Percentiles rank a stretch among this genome's conserved stretches.
Conservation (phyloP, 1,140 invertebrate species). For the Manduca sexta region DNA sequence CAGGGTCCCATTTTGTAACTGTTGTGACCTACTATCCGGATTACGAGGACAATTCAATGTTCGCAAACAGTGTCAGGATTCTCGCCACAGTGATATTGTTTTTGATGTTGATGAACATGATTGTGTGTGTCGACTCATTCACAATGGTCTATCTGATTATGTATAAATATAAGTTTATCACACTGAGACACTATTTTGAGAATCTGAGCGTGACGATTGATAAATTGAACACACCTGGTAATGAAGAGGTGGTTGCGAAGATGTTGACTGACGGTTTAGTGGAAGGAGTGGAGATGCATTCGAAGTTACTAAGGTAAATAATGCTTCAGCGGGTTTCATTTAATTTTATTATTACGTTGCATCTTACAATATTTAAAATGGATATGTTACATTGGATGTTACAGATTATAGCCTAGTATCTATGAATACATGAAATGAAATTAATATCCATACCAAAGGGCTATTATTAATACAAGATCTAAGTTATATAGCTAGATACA, state of each 20-base stretch:
- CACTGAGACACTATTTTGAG: constrained; percentile 49
- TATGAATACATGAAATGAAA: no score
- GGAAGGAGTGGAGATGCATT: constrained; percentile 56
- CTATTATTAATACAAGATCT: no score
- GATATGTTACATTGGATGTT: no score
- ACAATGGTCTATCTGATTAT: constrained; percentile 49
- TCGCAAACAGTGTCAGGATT: constrained; percentile 32
- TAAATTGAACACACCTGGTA: constrained; percentile 15
- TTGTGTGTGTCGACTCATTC: constrained; percentile 41
- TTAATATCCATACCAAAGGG: no score
- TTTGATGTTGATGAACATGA: constrained; percentile 44
- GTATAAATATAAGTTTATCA: constrained; percentile 59
- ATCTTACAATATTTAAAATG: no score
- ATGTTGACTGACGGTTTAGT: constrained; percentile 37
- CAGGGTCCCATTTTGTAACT: constrained; percentile 55
- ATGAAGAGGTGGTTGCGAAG: constrained; percentile 24
- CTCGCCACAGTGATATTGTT: constrained; percentile 33
- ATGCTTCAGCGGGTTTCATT: no score
- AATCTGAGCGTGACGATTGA: constrained; percentile 33
- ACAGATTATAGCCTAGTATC: no score
- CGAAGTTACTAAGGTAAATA: constrained; percentile 40
- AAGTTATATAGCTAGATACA: no score
- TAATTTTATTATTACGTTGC: no score
- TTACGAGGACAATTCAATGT: constrained; percentile 32
- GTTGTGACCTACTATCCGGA: constrained; percentile 49